Evolutionary conservation across 2,797 vertebrate genomes (phyloP).

Genomic region (Uromys caudimaculatus): DNA sequence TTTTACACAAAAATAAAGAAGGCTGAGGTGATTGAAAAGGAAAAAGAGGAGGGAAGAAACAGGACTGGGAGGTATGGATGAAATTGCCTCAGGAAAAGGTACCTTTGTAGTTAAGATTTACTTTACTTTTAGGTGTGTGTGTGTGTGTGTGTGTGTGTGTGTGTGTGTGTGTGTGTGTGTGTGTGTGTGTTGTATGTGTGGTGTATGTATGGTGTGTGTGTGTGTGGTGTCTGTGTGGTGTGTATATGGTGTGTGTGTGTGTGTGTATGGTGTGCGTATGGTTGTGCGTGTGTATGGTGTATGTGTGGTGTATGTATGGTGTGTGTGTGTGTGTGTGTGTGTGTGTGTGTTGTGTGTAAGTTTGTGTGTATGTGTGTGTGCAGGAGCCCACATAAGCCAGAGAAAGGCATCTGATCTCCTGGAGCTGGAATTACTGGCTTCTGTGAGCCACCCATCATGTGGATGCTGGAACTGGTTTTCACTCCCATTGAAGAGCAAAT

Average conservation of each 20-base stretch:
- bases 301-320: not conserved
- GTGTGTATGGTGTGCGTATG: not conserved
- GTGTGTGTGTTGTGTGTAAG: not conserved
- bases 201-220: no score
- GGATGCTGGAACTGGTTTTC: not conserved
- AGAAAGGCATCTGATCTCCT: not conserved
- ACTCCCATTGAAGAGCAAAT: not conserved
- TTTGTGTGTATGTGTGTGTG: not conserved
- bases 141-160: not conserved
- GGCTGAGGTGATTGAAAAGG: not conserved
- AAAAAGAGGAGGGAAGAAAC: not conserved
- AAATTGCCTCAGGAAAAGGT: not conserved
- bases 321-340: not conserved
- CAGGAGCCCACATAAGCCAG: not conserved
- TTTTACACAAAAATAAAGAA: constrained; percentile 60
- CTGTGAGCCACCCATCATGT: not conserved
- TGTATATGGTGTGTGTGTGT: not conserved
- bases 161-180: not conserved
- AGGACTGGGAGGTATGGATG: no score
- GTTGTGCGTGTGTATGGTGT: not conserved
- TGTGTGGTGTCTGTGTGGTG: no score
- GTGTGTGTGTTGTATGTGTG: not conserved
- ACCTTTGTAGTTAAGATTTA: not conserved
- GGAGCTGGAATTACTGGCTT: not conserved
- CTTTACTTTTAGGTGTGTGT: not conserved